phyloP scores from a whole-genome alignment of 37 sponge, comb jelly and placozoan genomes.

The Crambe crambe region DNA sequence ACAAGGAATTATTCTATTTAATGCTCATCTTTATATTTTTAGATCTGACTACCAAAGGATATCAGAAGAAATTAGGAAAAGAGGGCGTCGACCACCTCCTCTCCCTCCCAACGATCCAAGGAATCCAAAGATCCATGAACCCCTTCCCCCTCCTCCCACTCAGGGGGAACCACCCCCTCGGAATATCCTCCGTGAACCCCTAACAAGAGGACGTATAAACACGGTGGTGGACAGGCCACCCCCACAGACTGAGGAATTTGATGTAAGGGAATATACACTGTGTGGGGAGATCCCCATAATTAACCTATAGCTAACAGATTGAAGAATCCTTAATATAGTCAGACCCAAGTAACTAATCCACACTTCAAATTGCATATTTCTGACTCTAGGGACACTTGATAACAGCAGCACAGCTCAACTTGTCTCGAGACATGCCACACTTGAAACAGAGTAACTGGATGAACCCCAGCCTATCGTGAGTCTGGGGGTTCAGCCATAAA shows the following conservation, averaged over 20 bases:
- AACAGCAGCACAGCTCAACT: slow-evolving; percentile 25
- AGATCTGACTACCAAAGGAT: slow-evolving; percentile 61
- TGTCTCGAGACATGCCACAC: slow-evolving; percentile 48
- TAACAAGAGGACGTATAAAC: neutral
- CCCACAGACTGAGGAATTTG: neutral
- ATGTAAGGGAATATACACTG: too few relatives aligned
- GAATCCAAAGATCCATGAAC: neutral
- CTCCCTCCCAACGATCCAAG: neutral
- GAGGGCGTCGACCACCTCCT: slow-evolving; percentile 21
- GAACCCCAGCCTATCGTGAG: slow-evolving; percentile 39
- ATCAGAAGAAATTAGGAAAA: slow-evolving; percentile 39
- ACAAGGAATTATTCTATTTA: too few relatives aligned
- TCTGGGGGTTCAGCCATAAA: too few relatives aligned
- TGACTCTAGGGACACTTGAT: slow-evolving; percentile 48
- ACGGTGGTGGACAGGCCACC: slow-evolving; percentile 15
- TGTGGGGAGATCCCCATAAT: too few relatives aligned
- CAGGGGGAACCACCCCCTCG: neutral
- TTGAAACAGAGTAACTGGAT: slow-evolving; percentile 52
- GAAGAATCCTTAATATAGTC: too few relatives aligned
- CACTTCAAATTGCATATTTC: too few relatives aligned
- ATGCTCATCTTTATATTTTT: too few relatives aligned
- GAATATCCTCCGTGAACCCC: neutral
- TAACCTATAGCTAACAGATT: too few relatives aligned
- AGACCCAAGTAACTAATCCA: too few relatives aligned
- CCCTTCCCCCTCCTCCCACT: too few relatives aligned